Conservation (phyloP, 2,888 invertebrate species). For the Xestobium rufovillosum region DNA sequence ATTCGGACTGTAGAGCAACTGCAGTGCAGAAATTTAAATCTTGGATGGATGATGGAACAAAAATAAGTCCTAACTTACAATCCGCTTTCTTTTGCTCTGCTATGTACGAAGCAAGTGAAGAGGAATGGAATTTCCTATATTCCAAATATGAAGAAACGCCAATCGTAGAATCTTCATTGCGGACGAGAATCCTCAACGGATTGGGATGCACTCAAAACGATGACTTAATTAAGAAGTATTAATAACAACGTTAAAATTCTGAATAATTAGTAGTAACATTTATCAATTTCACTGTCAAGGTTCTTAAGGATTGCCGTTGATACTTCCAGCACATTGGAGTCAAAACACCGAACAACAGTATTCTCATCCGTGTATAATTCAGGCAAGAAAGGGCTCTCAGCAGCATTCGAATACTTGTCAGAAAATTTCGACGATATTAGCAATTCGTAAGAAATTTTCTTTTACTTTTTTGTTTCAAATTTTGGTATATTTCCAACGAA, state of each 20-base stretch:
- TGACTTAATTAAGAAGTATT: neutral
- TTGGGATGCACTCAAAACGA: neutral
- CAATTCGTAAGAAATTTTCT: neutral
- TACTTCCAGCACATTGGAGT: neutral
- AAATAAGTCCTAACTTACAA: neutral
- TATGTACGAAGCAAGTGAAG: neutral
- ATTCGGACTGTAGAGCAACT: neutral
- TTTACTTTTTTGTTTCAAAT: no score
- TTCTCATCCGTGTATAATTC: neutral
- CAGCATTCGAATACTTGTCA: neutral
- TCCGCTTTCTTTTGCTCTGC: neutral
- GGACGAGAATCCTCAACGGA: neutral
- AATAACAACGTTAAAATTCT: no score
- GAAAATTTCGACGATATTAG: neutral
- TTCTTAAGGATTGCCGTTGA: neutral
- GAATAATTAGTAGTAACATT: neutral
- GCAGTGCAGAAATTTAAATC: neutral
- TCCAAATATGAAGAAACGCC: neutral
- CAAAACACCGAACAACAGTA: conserved; percentile 3
- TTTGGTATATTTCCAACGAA: no score
- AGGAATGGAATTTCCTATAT: neutral
- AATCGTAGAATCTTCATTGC: neutral
- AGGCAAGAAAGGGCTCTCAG: neutral
- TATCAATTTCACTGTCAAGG: neutral
- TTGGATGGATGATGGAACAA: neutral